phyloP scores from a whole-genome alignment of 2,113 vertebrate species.

The Dolichallabes microphthalmus region DNA sequence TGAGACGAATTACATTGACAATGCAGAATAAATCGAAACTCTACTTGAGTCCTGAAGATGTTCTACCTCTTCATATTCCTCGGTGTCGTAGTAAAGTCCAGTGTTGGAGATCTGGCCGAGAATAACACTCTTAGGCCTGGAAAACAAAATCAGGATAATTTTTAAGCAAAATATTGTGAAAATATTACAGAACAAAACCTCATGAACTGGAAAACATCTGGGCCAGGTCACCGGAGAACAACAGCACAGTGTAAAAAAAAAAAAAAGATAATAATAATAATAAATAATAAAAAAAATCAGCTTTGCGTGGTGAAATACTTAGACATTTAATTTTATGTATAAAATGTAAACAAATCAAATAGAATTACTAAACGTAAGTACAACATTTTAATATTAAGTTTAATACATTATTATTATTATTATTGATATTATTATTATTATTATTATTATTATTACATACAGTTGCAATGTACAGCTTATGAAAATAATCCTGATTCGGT shows the following conservation, averaged over 20 bases:
- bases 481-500: not conserved
- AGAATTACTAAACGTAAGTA: not conserved
- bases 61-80: constrained; percentile 88
- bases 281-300: too few species aligned
- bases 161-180: constrained; percentile 8
- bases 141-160: constrained; percentile 28
- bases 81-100: constrained; percentile 85
- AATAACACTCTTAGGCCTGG: constrained; percentile 82
- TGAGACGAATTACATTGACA: not conserved
- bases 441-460: not conserved
- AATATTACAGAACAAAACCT: not conserved
- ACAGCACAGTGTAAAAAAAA: not conserved
- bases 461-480: not conserved
- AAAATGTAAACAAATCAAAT: not conserved
- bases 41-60: not conserved
- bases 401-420: not conserved
- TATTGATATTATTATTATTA: not conserved
- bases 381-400: not conserved
- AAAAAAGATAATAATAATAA: too few species aligned
- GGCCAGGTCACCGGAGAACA: not conserved
- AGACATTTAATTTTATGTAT: not conserved
- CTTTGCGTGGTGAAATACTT: not conserved
- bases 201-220: not conserved
- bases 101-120: constrained; percentile 84
- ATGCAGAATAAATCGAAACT: not conserved